These are phyloP conservation scores for Phrynocephalus vlangalii DNA, from an alignment of 2,797 vertebrate genomes.

Conservation along the genomic window DNA sequence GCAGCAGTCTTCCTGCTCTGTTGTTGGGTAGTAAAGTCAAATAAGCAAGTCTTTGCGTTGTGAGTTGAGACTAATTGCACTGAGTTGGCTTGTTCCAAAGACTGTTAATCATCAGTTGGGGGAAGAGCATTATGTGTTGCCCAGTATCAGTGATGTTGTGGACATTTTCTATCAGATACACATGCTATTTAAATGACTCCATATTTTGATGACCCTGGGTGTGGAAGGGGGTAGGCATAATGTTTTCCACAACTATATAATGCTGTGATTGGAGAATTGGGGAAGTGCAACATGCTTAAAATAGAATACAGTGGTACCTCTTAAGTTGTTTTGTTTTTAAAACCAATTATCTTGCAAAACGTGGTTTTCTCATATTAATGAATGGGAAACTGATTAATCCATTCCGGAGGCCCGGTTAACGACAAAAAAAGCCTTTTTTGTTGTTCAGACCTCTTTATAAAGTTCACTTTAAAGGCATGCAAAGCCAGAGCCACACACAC, in stretches of 20 bases:
- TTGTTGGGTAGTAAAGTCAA: background rate
- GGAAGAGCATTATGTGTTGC: background rate
- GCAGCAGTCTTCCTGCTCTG: background rate
- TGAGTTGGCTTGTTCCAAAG: background rate
- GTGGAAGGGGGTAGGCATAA: no score
- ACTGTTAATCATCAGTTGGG: background rate
- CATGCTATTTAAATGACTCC: background rate
- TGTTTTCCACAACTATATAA: background rate
- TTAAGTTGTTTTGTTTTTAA: no score
- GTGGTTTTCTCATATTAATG: no score
- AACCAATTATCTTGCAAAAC: no score
- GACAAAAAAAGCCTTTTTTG: no score
- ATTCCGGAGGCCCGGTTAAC: no score
- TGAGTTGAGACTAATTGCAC: background rate
- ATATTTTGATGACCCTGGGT: background rate
- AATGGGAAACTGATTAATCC: no score
- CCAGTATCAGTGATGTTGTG: background rate
- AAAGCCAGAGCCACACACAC: no score
- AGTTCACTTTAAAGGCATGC: no score
- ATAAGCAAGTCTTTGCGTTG: background rate
- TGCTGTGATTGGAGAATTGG: background rate
- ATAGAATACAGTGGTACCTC: no score
- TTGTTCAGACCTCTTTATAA: no score
- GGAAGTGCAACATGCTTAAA: background rate
- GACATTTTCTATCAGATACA: background rate